Conservation (phyloP, 1,140 invertebrate species). For the Bombus haemorrhoidalis region DNA sequence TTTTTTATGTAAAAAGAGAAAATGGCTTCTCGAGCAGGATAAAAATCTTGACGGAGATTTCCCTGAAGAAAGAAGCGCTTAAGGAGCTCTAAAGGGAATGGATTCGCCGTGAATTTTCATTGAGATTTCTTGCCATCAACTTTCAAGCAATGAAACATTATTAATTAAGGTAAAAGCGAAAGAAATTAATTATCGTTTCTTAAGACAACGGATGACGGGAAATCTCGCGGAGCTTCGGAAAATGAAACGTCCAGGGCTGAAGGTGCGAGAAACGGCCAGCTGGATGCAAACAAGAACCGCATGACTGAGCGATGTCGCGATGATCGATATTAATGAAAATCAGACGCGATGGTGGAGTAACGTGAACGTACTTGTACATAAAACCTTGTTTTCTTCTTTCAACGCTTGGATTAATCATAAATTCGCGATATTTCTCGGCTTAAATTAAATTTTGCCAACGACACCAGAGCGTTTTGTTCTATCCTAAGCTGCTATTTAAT, state of each 20-base stretch:
- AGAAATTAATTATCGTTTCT: slow-evolving; percentile 49
- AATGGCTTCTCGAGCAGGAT: too few species aligned
- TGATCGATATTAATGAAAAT: slow-evolving; percentile 53
- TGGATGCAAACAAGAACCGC: slow-evolving; percentile 47
- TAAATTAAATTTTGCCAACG: slow-evolving; percentile 31
- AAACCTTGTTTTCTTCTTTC: slow-evolving; percentile 19
- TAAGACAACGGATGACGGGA: slow-evolving; percentile 20
- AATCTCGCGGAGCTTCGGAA: not conserved
- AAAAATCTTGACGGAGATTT: not conserved
- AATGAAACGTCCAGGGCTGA: slow-evolving; percentile 16
- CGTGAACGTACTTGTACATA: not conserved
- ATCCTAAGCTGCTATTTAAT: slow-evolving; percentile 18
- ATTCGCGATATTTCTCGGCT: slow-evolving; percentile 4
- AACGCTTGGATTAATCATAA: slow-evolving; percentile 24
- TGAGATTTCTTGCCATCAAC: not conserved
- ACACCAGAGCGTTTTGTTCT: not conserved
- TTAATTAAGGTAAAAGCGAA: slow-evolving; percentile 37
- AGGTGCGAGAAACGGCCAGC: slow-evolving; percentile 38
- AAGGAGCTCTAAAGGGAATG: not conserved
- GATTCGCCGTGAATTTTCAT: slow-evolving; percentile 37
- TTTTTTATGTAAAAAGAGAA: not conserved
- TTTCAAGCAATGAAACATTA: slow-evolving; percentile 16
- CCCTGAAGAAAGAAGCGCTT: not conserved
- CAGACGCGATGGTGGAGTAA: not conserved
- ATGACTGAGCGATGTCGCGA: slow-evolving; percentile 36